These are phyloP conservation scores for Hypanus sabinus DNA, from an alignment of 2,113 vertebrate species.

Conservation along the genomic window DNA sequence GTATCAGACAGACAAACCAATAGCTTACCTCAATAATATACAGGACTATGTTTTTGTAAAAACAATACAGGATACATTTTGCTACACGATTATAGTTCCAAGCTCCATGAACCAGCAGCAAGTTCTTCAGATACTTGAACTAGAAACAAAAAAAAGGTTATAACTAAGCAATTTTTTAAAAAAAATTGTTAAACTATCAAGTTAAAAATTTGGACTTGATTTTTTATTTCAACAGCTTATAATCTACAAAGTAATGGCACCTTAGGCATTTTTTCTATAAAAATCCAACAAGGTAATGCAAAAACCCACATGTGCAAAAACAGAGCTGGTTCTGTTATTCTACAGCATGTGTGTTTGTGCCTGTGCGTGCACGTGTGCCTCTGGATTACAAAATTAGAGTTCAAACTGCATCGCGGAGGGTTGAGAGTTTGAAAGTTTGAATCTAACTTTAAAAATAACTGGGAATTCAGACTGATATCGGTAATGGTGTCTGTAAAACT, in stretches of 20 bases:
- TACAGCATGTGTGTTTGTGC: too few species aligned
- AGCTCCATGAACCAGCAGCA: constrained; percentile 91
- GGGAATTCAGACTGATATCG: background rate
- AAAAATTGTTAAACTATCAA: too few species aligned
- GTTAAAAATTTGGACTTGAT: fast-evolving
- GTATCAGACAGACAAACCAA: background rate
- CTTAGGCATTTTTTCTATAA: too few species aligned
- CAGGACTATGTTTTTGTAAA: constrained; percentile 98
- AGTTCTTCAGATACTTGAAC: constrained; percentile 98
- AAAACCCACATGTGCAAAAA: background rate
- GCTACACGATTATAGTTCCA: constrained; percentile 97
- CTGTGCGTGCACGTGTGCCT: background rate
- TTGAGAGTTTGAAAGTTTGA: background rate
- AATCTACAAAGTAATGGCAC: background rate
- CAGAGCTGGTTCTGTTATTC: background rate
- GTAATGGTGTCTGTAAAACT: background rate
- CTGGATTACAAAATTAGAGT: background rate
- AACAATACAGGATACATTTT: constrained; percentile 97
- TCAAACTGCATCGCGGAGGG: background rate
- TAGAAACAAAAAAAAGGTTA: constrained; percentile 53
- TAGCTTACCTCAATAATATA: constrained; percentile 93
- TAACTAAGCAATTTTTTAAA: background rate
- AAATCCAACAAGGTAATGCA: background rate
- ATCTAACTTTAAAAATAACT: background rate
- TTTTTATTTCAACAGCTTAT: constrained; percentile 30